phyloP scores from a whole-genome alignment of 1,140 invertebrate species.

The Scaptomyza hsui region DNA sequence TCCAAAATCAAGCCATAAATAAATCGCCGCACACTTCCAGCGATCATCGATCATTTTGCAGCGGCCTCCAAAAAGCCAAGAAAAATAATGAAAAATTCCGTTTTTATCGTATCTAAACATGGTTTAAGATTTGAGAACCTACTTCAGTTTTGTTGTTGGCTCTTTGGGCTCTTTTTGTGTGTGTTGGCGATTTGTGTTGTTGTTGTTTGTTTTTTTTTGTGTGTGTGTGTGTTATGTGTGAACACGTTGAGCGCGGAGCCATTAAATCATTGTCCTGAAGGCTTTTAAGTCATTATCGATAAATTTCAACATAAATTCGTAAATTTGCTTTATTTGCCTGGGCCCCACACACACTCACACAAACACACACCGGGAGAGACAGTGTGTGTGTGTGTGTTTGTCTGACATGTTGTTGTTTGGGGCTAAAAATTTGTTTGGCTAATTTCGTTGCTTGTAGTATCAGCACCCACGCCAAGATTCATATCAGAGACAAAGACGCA shows the following conservation, averaged over 20 bases:
- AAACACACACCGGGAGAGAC: constrained; percentile 17
- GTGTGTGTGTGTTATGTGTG: constrained; percentile 56
- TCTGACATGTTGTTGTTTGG: constrained; percentile 10
- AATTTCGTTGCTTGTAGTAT: constrained; percentile 49
- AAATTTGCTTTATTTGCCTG: constrained; percentile 82
- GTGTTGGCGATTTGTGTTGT: constrained; percentile 28
- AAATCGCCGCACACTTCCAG: constrained; percentile 79
- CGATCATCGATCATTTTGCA: constrained; percentile 77
- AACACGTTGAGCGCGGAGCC: constrained; percentile 63
- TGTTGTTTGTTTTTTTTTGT: constrained; percentile 12
- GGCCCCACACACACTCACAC: constrained; percentile 34
- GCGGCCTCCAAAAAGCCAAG: constrained; percentile 33
- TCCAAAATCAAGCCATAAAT: constrained; percentile 76
- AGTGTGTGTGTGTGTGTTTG: constrained; percentile 44
- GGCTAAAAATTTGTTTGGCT: constrained; percentile 61
- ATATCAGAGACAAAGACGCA: constrained; percentile 31
- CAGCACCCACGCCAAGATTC: constrained; percentile 27
- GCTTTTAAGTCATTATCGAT: constrained; percentile 84
- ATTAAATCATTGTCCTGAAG: constrained; percentile 84
- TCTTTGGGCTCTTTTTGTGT: constrained; percentile 15
- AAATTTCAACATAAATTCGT: constrained; percentile 83
- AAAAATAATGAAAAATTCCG: constrained; percentile 66
- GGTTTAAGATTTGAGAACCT: constrained; percentile 79
- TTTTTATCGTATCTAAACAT: constrained; percentile 81
- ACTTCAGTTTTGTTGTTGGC: constrained; percentile 49